Conservation (phyloP, 2,888 invertebrate species). For the Campoplex capitator region DNA sequence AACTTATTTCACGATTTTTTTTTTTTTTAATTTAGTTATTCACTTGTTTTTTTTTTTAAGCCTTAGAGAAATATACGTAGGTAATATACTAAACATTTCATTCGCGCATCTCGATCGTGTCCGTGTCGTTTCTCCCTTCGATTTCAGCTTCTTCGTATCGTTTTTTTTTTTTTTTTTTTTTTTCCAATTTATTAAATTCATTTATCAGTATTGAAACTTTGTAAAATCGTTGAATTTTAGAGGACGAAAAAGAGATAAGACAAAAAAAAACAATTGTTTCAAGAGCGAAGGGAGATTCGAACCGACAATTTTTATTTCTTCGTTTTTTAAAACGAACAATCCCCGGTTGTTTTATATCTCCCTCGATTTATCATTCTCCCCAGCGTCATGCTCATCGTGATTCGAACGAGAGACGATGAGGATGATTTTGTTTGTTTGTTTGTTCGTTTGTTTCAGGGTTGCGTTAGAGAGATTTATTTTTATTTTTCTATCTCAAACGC, state of each 20-base stretch:
- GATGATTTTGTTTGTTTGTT: conserved; percentile 28
- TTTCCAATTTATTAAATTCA: conserved; percentile 43
- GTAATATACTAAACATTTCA: conserved; percentile 70
- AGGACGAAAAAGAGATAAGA: conserved; percentile 2
- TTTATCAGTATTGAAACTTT: conserved; percentile 24
- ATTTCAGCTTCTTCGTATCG: not conserved
- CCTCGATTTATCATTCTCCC: conserved; percentile 49
- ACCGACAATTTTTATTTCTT: conserved; percentile 14
- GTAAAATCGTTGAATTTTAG: conserved; percentile 4
- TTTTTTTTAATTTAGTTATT: conserved; percentile 67
- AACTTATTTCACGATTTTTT: conserved; percentile 64
- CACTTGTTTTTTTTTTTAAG: conserved; percentile 60
- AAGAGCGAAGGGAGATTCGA: conserved; percentile 53
- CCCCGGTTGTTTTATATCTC: conserved; percentile 52
- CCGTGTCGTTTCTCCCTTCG: conserved; percentile 61
- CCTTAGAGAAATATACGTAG: conserved; percentile 73
- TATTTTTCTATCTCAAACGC: conserved; percentile 38
- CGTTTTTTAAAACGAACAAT: conserved; percentile 51
- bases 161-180: conserved; percentile 37
- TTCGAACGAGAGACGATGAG: conserved; percentile 35
- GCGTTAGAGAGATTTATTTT: conserved; percentile 35
- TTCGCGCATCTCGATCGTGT: conserved; percentile 67
- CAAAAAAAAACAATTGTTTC: conserved; percentile 9
- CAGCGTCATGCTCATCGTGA: conserved; percentile 37
- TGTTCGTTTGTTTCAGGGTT: conserved; percentile 11